Evolutionary conservation across 2,797 vertebrate species (phyloP), one percentile per base, ranked within the genome.

Genomic region (Pagetopsis macropterus): DNA sequence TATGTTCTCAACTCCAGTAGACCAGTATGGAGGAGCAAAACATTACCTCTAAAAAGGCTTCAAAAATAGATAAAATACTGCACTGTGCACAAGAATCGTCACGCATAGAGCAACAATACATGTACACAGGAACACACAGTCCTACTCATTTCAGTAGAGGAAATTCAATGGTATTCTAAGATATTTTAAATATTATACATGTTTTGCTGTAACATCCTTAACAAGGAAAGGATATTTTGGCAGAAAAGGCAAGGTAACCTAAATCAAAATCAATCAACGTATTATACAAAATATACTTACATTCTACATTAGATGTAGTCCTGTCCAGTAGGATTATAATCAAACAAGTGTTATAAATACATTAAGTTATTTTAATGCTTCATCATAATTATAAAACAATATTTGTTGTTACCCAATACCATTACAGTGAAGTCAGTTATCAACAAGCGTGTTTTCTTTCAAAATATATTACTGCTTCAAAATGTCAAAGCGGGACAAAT

Each of bases 401-500:
- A 16, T 27, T 1, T n/a, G 1, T 27, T 31, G 33, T 23, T 6
- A 54, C 0, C 0, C 21, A 62, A 4, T 41, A 9, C 7, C 33
- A 37, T 37, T 37, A 9, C 19, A 50, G 33, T 31, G n/a, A 19
- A 37, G 33, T 48, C 19, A 62, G 16, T 54, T 17, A 44, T 45
- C 11, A 60, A 5, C 33, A 45, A 13, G 49, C 50, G 12, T 17
- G 37, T 19, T 43, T 44, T 11, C 12, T 12, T 13, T 49, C 46
- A 43, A 37, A 78, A 67, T 64, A 21, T 65, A 33, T 76, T 76
- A 33, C 4, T 51, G 5, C 46, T 46, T 72, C 54, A 76, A 85
- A 88, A 86, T 83, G 81, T 90, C 85, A 78, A 45, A 50, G 62
- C 73, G n/a, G 17, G 27, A 61, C 17, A 87, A 91, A 92, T 90